These are phyloP conservation scores for Nebria ingens DNA, from an alignment of 1,140 invertebrate species.

Conservation along the genomic window DNA sequence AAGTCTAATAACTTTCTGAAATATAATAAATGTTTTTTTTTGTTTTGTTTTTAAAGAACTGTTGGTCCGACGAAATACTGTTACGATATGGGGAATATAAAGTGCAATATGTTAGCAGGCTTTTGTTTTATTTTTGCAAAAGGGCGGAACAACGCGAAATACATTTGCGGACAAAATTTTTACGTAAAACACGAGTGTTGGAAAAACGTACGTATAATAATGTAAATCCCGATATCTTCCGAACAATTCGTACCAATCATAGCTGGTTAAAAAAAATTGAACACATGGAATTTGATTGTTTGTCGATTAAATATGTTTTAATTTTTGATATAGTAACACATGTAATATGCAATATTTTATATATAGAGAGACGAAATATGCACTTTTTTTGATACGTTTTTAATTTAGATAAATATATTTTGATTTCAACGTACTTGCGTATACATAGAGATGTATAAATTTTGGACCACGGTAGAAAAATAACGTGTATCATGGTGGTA, in stretches of 20 bases:
- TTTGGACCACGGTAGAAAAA: constrained; percentile 4
- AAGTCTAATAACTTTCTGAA: constrained; percentile 20
- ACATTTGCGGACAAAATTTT: neutral
- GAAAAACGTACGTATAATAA: no score
- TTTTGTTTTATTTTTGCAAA: no score
- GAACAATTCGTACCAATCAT: no score
- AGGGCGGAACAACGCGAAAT: constrained; percentile 13
- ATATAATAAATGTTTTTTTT: no score
- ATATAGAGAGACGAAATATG: neutral
- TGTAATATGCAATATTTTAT: neutral
- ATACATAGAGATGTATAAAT: neutral
- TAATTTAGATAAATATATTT: neutral
- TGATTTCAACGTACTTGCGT: neutral
- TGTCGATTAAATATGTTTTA: neutral
- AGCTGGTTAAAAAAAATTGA: no score
- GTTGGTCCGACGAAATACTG: no score
- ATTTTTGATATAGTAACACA: neutral
- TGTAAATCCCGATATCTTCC: no score
- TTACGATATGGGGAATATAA: no score
- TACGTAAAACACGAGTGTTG: no score
- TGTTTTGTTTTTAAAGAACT: no score
- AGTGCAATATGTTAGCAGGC: no score
- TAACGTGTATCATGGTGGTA: neutral
- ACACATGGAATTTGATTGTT: constrained; percentile 8
- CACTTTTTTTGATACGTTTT: constrained; percentile 3